These are phyloP conservation scores for Leptura quadrifasciata DNA, from an alignment of 2,888 invertebrate species.

Conservation along the genomic window DNA sequence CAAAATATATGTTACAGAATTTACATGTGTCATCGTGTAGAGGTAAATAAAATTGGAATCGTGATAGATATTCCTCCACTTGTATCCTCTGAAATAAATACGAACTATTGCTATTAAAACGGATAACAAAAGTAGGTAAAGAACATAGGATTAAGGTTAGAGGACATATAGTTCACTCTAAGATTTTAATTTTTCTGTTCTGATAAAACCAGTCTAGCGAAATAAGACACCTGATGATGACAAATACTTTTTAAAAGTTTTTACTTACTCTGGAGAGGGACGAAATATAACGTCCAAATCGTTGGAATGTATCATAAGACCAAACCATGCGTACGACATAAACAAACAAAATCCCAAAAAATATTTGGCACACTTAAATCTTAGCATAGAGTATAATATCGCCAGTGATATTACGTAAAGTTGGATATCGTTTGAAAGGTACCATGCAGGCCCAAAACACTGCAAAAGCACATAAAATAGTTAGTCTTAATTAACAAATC, in stretches of 20 bases:
- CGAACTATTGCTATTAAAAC: too few relatives aligned
- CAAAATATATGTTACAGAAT: constrained; percentile 6
- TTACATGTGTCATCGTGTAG: constrained; percentile 18
- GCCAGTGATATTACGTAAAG: constrained; percentile 28
- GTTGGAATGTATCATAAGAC: constrained; percentile 1
- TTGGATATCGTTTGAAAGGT: constrained; percentile 32
- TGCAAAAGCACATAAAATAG: background rate
- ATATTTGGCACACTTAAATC: background rate
- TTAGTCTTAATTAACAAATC: too few relatives aligned
- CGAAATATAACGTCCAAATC: constrained; percentile 24
- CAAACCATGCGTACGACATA: constrained; percentile 15
- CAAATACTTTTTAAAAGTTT: too few relatives aligned
- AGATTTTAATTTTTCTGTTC: too few relatives aligned
- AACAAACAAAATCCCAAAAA: constrained; percentile 16
- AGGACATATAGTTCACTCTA: too few relatives aligned
- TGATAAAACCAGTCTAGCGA: too few relatives aligned
- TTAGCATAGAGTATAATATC: constrained; percentile 27
- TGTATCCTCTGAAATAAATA: too few relatives aligned
- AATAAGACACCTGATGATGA: too few relatives aligned
- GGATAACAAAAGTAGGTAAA: too few relatives aligned
- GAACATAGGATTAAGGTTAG: too few relatives aligned
- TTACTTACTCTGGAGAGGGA: constrained; percentile 36
- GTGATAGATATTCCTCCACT: too few relatives aligned
- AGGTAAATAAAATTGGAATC: background rate
- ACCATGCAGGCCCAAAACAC: constrained; percentile 40